Percentiles rank a stretch among this genome's conserved stretches.
Evolutionary conservation across 1,140 invertebrate genomes (phyloP).

Genomic region (Nomia melanderi): DNA sequence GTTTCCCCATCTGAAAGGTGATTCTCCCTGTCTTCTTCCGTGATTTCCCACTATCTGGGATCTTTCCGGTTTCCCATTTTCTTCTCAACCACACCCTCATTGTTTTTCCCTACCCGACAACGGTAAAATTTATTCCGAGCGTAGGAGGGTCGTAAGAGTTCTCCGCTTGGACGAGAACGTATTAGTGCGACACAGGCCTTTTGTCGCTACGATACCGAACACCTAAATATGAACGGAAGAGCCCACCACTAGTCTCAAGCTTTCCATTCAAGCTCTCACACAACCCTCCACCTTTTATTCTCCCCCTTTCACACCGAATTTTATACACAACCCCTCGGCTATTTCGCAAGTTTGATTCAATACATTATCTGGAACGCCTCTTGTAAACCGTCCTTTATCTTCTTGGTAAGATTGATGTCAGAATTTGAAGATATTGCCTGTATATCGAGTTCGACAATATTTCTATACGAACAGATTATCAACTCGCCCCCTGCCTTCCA

Average conservation of each 20-base stretch:
- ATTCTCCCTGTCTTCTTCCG: neutral
- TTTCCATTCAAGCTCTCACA: constrained; percentile 29
- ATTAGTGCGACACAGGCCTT: neutral
- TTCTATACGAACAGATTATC: too few species aligned
- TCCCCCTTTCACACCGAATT: constrained; percentile 25
- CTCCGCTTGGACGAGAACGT: neutral
- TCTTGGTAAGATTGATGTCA: neutral
- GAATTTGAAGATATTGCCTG: neutral
- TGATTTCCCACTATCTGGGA: constrained; percentile 12
- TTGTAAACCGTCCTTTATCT: neutral
- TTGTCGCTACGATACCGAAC: constrained; percentile 8
- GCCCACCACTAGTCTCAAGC: constrained; percentile 17
- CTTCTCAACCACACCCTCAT: constrained; percentile 1
- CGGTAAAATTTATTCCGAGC: constrained; percentile 42
- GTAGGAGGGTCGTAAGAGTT: constrained; percentile 13
- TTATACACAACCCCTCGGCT: neutral
- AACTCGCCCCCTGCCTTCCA: neutral
- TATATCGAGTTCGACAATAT: neutral
- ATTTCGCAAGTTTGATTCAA: constrained; percentile 14
- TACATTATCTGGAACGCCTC: constrained; percentile 6
- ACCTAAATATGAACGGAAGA: neutral
- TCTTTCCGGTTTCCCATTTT: neutral
- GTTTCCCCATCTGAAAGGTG: neutral
- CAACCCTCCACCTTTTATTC: neutral
- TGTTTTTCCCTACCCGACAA: constrained; percentile 33